phyloP scores from a whole-genome alignment of 2,113 vertebrate species.

The Cygnus atratus region DNA sequence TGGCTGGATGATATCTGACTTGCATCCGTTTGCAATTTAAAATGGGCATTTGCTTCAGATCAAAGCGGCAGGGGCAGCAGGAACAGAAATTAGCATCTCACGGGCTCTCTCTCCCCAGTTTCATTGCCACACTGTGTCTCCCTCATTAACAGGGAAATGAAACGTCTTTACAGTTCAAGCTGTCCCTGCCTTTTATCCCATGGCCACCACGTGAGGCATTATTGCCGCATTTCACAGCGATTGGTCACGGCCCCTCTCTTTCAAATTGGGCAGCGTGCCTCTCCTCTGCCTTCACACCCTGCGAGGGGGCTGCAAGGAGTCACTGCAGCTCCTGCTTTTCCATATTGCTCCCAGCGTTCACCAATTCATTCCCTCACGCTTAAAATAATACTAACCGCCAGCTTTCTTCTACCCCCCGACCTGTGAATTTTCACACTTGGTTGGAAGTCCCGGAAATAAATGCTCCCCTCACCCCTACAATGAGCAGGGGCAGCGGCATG shows the following conservation, averaged over 20 bases:
- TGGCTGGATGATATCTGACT: slow-evolving; percentile 68
- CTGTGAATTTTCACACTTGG: background rate
- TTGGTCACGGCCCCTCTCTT: slow-evolving; percentile 59
- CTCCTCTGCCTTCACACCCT: background rate
- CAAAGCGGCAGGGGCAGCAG: slow-evolving; percentile 56
- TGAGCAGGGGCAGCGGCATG: background rate
- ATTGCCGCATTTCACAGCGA: slow-evolving; percentile 27
- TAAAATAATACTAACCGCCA: background rate
- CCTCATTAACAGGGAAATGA: slow-evolving; percentile 70
- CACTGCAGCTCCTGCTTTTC: background rate
- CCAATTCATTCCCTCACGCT: background rate
- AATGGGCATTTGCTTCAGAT: slow-evolving; percentile 68
- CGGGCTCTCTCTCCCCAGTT: slow-evolving; percentile 19
- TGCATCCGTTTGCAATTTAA: slow-evolving; percentile 69
- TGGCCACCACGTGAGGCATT: background rate
- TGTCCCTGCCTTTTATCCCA: slow-evolving; percentile 56
- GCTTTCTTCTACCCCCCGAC: background rate
- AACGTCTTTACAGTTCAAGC: slow-evolving; percentile 60
- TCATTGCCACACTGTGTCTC: slow-evolving; percentile 52
- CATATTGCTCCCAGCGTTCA: background rate
- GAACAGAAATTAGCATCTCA: slow-evolving; percentile 69
- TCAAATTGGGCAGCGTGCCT: background rate
- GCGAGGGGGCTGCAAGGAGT: background rate
- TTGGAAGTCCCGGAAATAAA: background rate
- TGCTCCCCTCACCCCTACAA: background rate